Conservation (phyloP, 2,113 vertebrate genomes). For the Rhynchopsitta pachyrhyncha region DNA sequence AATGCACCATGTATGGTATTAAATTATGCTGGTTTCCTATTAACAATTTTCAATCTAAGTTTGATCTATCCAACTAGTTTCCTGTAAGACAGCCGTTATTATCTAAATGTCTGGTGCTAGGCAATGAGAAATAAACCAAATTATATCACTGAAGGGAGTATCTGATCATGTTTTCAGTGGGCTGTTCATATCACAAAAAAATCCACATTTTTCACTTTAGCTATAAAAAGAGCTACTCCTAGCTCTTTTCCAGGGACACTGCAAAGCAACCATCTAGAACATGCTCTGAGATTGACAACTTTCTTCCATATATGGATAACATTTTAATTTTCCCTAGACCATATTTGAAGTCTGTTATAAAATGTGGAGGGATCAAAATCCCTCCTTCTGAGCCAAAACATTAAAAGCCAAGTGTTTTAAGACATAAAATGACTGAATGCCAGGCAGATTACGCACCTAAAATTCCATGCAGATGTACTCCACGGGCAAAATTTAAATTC, state of each 20-base stretch:
- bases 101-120: background rate
- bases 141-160: background rate
- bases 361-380: constrained; percentile 50
- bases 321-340: constrained; percentile 61
- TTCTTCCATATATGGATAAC: constrained; percentile 47
- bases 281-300: background rate
- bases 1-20: background rate
- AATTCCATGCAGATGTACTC: constrained; percentile 52
- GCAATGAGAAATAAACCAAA: background rate
- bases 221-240: background rate
- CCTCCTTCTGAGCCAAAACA: constrained; percentile 40
- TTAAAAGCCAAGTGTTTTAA: constrained; percentile 58
- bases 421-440: constrained; percentile 25
- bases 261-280: constrained; percentile 27
- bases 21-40: background rate
- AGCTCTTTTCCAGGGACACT: background rate
- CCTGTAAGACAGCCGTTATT: background rate
- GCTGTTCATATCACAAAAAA: background rate
- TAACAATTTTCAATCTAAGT: background rate
- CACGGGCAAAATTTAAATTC: constrained; percentile 44
- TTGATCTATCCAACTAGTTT: background rate
- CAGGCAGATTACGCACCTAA: constrained; percentile 59
- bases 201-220: background rate
- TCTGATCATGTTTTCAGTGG: constrained; percentile 1
- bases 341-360: constrained; percentile 55